phyloP scores from a whole-genome alignment of 1,140 invertebrate species.

The Semibalanus balanoides region DNA sequence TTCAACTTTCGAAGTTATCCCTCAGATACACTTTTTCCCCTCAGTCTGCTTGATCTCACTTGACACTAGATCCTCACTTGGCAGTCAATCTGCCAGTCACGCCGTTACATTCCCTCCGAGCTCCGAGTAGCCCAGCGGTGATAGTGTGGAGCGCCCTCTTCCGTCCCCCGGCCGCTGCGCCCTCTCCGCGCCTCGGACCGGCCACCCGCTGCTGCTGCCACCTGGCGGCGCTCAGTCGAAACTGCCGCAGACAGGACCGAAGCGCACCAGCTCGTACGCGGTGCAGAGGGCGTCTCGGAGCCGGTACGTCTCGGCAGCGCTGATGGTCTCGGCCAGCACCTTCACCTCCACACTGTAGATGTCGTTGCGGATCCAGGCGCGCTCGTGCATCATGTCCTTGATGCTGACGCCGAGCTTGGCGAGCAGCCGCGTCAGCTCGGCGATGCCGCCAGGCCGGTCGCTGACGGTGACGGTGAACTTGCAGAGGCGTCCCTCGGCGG shows the following conservation, averaged over 20 bases:
- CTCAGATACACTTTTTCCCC: too few species aligned
- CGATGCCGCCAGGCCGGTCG: conserved; percentile 55
- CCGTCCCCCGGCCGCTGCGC: too few species aligned
- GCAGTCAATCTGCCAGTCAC: too few species aligned
- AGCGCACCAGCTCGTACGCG: neutral
- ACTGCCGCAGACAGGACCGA: neutral
- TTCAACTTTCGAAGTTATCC: too few species aligned
- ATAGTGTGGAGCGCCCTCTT: too few species aligned
- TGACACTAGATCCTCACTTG: too few species aligned
- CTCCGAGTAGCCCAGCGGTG: too few species aligned
- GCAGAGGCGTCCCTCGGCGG: conserved; percentile 68
- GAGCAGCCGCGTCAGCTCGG: conserved; percentile 63
- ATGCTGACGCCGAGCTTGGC: conserved; percentile 67
- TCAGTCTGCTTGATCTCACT: too few species aligned
- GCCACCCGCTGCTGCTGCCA: neutral
- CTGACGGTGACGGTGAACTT: conserved; percentile 74
- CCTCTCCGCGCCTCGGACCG: too few species aligned
- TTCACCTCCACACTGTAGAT: conserved; percentile 58
- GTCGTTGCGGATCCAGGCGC: conserved; percentile 77
- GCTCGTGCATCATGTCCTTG: conserved; percentile 85
- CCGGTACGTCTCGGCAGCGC: neutral
- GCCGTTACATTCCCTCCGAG: too few species aligned
- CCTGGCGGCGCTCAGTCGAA: neutral
- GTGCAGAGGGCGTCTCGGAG: neutral
- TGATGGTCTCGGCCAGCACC: conserved; percentile 4